A percentile compares a stretch with the other conserved stretches of the same genome.
phyloP scores from a whole-genome alignment of 2,888 invertebrate species.

The Trichogramma dendrolimi region DNA sequence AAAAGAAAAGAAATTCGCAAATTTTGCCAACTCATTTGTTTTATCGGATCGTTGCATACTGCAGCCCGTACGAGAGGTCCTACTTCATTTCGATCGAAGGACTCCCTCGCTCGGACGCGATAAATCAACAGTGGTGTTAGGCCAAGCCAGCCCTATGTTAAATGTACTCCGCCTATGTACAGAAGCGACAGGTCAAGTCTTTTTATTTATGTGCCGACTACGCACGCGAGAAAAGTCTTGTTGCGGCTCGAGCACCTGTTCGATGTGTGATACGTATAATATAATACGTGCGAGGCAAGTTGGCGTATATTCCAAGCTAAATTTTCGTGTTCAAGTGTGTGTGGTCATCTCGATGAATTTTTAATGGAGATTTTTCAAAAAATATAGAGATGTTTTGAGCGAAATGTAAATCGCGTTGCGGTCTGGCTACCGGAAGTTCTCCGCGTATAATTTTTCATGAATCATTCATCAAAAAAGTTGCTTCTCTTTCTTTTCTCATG shows the following conservation, averaged over 20 bases:
- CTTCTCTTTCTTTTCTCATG: too few relatives aligned
- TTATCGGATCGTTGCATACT: too few relatives aligned
- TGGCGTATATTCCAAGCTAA: not conserved
- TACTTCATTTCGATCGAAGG: not conserved
- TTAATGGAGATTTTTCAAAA: too few relatives aligned
- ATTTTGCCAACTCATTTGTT: too few relatives aligned
- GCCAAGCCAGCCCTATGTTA: too few relatives aligned
- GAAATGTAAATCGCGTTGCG: too few relatives aligned
- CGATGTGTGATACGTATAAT: too few relatives aligned
- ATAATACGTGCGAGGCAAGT: too few relatives aligned
- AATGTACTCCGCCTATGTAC: not conserved
- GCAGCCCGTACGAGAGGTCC: too few relatives aligned
- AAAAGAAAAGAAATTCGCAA: too few relatives aligned
- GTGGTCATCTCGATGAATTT: not conserved
- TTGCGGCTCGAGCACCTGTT: not conserved
- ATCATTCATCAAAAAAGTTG: too few relatives aligned
- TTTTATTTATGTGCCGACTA: slow-evolving; percentile 21
- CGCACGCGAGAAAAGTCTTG: not conserved
- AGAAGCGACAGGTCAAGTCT: slow-evolving; percentile 25
- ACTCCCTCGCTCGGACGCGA: slow-evolving; percentile 9
- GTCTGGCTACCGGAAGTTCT: not conserved
- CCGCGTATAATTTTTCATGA: not conserved
- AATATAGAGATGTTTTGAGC: too few relatives aligned
- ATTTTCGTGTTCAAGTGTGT: not conserved
- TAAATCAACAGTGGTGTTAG: slow-evolving; percentile 19